Evolutionary conservation across 2,888 invertebrate species (phyloP).

Genomic region (Lacanobia wlatinum): DNA sequence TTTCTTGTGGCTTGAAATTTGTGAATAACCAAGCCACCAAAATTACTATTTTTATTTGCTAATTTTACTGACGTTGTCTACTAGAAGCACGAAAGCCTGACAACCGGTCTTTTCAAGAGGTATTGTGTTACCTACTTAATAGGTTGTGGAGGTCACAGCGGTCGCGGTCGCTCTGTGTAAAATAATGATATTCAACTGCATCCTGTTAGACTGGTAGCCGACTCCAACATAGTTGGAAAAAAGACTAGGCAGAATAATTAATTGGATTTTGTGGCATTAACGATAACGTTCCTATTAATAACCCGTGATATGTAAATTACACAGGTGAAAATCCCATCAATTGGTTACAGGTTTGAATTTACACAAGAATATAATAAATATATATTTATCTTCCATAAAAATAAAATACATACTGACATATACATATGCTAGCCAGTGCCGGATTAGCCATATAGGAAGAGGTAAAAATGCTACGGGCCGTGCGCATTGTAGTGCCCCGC

Average conservation of each 20-base stretch:
- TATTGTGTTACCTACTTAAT: not conserved
- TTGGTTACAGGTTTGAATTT: slow-evolving; percentile 10
- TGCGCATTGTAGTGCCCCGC: no score
- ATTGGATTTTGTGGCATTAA: slow-evolving; percentile 5
- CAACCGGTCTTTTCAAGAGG: not conserved
- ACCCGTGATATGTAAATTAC: not conserved
- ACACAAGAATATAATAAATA: not conserved
- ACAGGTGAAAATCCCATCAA: not conserved
- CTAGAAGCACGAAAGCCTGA: not conserved
- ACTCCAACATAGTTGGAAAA: slow-evolving; percentile 1
- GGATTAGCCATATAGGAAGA: no score
- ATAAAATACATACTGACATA: not conserved
- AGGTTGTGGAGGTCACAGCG: not conserved
- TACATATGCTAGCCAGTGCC: not conserved
- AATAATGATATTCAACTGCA: not conserved
- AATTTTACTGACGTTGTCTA: not conserved
- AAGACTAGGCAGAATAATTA: not conserved
- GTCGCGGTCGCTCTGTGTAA: not conserved
- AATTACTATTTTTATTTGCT: not conserved
- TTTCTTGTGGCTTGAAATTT: not conserved
- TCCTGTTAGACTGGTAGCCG: not conserved
- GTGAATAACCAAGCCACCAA: not conserved
- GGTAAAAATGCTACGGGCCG: no score
- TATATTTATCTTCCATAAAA: not conserved
- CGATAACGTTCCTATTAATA: not conserved